Evolutionary conservation across 2,113 vertebrate genomes (phyloP).

Genomic region (Anhinga anhinga): DNA sequence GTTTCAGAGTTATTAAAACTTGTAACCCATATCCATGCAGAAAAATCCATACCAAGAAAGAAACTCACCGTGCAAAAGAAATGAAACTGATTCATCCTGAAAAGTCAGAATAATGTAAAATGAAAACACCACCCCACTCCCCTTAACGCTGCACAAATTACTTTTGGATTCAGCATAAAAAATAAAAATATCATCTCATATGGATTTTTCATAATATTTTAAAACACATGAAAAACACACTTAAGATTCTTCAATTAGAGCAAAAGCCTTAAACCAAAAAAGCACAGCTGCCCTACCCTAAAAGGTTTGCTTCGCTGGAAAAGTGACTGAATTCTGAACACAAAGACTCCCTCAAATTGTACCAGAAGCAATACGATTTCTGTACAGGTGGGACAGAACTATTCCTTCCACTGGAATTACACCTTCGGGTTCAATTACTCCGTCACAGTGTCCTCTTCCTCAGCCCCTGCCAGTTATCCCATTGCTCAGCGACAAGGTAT

Average conservation of each 20-base stretch:
- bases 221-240: neutral
- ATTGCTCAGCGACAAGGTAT: rapidly evolving
- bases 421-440: neutral
- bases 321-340: neutral
- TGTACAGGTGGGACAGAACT: neutral
- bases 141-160: neutral
- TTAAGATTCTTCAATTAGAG: neutral
- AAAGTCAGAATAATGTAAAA: neutral
- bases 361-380: neutral
- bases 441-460: rapidly evolving
- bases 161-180: neutral
- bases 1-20: neutral
- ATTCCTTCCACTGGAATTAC: neutral
- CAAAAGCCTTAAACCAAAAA: neutral
- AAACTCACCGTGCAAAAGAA: neutral
- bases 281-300: neutral
- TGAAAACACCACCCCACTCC: neutral
- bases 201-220: neutral
- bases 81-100: neutral
- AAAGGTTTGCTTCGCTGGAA: neutral
- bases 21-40: neutral
- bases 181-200: neutral
- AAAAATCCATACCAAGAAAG: neutral
- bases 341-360: neutral
- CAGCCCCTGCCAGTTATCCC: neutral